Evolutionary conservation across 2,888 invertebrate species (phyloP), one percentile per base, ranked within the genome.

Genomic region (Trissolcus japonicus): DNA sequence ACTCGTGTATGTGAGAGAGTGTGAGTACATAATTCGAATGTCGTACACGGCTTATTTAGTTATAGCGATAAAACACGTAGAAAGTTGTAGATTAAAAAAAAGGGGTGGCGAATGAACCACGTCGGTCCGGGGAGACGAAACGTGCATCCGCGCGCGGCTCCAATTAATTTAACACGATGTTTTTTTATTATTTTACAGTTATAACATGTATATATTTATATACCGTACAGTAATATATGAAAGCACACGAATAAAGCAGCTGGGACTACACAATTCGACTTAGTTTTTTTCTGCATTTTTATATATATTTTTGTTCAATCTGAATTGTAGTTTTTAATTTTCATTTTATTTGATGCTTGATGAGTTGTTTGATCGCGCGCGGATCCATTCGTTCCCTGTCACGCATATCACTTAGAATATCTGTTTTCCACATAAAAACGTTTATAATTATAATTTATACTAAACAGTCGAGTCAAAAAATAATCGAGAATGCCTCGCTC

Each of bases 41-140:
- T 73, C 69, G 60, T 75, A 65, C 76, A 76, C 53, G 74, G 59
- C 76, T 78, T 79, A 78, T 71, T 82, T 67, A 79, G 79, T 83
- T 84, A n/a, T 14, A 86, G 83, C 85, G 84, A 81, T 86, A 81
- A 83, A 85, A 86, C 84, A 86, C 83, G 86, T 86, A 86, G 86
- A 87, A 86, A 86, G 84, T 84, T 69, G 84, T 81, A 84, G 82
- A 86, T 82, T 86, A 83, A 85, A 86, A 85, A 86, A 86, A 81
- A 74, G 65, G 81, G 73, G 77, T 73, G 79, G 81, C 74, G 79
- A 78, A 79, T 63, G 78, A 82, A 81, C 78, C 82, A 81, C 63
- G 74, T 77, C 80, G 79, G 80, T 78, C 57, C 71, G 63, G 72
- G 69, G 68, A 77, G 56, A n/a, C 1, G 7, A 59, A 43, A 55